A percentile compares a stretch with the other conserved stretches of the same genome.
Conservation (phyloP, 2,797 vertebrate species). For the Varecia variegata region DNA sequence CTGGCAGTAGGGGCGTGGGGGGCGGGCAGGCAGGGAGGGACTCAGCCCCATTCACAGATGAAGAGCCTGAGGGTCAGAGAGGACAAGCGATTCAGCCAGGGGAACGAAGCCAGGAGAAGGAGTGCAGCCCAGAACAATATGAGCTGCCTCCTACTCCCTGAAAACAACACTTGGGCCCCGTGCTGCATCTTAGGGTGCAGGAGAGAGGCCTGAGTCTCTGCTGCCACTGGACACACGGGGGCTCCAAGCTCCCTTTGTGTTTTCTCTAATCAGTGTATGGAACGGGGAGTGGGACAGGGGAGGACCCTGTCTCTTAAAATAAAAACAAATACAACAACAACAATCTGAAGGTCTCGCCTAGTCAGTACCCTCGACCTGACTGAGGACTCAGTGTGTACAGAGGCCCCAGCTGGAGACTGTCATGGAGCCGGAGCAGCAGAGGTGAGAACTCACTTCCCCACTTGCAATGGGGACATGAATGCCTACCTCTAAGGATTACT, state of each 20-base stretch:
- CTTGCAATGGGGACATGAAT: not conserved
- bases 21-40: not conserved
- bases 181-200: not conserved
- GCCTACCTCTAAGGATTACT: no score
- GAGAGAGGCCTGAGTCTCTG: not conserved
- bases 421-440: not conserved
- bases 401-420: no score
- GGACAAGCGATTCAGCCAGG: fast-evolving
- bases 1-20: not conserved
- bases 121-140: not conserved
- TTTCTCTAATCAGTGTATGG: fast-evolving
- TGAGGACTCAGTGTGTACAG: no score
- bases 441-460: no score
- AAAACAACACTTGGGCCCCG: fast-evolving
- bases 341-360: fast-evolving
- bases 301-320: not conserved
- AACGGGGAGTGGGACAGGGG: fast-evolving
- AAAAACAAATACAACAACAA: not conserved
- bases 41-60: not conserved
- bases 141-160: not conserved
- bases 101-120: fast-evolving
- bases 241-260: not conserved
- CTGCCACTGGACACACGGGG: fast-evolving
- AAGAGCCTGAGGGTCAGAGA: not conserved
- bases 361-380: not conserved